Percentiles rank a stretch among this genome's conserved stretches.
These are phyloP conservation scores for Salpingus planirostris DNA, from an alignment of 2,888 invertebrate genomes.

Conservation along the genomic window DNA sequence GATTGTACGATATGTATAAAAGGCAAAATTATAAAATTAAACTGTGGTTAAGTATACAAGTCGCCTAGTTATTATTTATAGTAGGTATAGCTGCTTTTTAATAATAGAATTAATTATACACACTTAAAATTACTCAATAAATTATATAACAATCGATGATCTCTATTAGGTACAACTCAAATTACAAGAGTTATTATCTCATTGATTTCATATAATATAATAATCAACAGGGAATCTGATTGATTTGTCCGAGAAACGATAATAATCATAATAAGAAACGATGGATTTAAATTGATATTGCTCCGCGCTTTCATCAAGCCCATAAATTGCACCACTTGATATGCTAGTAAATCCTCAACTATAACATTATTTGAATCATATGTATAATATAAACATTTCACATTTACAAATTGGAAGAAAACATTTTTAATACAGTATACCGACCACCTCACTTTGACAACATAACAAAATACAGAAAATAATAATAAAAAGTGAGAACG, in stretches of 20 bases:
- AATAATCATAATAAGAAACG: too few relatives aligned
- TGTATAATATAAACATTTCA: too few relatives aligned
- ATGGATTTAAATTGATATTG: not conserved
- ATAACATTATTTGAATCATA: too few relatives aligned
- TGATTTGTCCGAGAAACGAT: too few relatives aligned
- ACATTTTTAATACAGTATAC: not conserved
- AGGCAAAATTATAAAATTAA: slow-evolving; percentile 7
- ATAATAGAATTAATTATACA: slow-evolving; percentile 4
- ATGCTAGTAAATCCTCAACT: slow-evolving; percentile 15
- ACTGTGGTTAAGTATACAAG: slow-evolving; percentile 9
- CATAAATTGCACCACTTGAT: slow-evolving; percentile 18
- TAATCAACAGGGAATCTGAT: not conserved
- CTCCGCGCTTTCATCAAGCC: not conserved
- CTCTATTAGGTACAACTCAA: slow-evolving; percentile 4
- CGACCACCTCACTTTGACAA: too few relatives aligned
- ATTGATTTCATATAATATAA: not conserved
- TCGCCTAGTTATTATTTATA: slow-evolving; percentile 6
- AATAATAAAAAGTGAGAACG: too few relatives aligned
- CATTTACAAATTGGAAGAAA: too few relatives aligned
- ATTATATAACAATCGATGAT: slow-evolving; percentile 15
- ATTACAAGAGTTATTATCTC: slow-evolving; percentile 9
- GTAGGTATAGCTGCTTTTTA: slow-evolving; percentile 9
- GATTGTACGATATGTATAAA: slow-evolving; percentile 21
- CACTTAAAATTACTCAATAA: slow-evolving; percentile 13
- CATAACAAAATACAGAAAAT: too few relatives aligned